These are phyloP conservation scores for Ophion ellenae DNA, from an alignment of 2,888 invertebrate species.

Conservation along the genomic window DNA sequence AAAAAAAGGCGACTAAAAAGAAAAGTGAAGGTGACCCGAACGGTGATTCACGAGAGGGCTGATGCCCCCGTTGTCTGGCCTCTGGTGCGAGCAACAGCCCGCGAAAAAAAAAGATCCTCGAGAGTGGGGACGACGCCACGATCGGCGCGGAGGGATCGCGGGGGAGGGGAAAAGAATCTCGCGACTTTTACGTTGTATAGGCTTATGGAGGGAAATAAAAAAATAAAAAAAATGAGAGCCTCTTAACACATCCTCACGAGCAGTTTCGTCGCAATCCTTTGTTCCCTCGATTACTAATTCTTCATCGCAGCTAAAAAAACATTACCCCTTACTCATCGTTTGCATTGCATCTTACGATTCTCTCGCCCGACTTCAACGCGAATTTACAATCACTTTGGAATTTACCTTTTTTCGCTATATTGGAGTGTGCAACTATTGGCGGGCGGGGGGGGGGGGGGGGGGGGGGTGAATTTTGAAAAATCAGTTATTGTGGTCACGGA, in stretches of 20 bases:
- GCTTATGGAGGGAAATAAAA: conserved; percentile 5
- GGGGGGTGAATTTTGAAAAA: too few relatives aligned
- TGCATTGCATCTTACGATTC: conserved; percentile 1
- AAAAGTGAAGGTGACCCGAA: conserved; percentile 81
- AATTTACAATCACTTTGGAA: too few relatives aligned
- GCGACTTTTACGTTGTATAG: conserved; percentile 10
- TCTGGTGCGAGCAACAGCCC: conserved; percentile 69
- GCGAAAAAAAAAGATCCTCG: conserved; percentile 37
- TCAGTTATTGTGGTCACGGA: too few relatives aligned
- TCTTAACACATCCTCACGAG: conserved; percentile 19
- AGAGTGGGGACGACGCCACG: conserved; percentile 49
- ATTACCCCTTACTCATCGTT: conserved; percentile 19
- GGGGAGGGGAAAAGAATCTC: conserved; percentile 53
- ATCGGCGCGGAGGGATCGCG: conserved; percentile 28
- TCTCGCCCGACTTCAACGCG: neutral
- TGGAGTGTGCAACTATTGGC: too few relatives aligned
- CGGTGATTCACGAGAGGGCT: conserved; percentile 81
- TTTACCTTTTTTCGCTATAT: too few relatives aligned
- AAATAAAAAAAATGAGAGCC: conserved; percentile 17
- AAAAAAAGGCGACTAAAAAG: neutral
- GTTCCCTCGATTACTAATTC: conserved; percentile 49
- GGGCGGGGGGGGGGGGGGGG: too few relatives aligned
- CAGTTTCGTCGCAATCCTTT: conserved; percentile 39
- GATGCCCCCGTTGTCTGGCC: conserved; percentile 82
- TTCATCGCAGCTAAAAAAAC: conserved; percentile 8